These are phyloP conservation scores for Sisor rabdophorus DNA, from an alignment of 2,113 vertebrate genomes.

Conservation along the genomic window DNA sequence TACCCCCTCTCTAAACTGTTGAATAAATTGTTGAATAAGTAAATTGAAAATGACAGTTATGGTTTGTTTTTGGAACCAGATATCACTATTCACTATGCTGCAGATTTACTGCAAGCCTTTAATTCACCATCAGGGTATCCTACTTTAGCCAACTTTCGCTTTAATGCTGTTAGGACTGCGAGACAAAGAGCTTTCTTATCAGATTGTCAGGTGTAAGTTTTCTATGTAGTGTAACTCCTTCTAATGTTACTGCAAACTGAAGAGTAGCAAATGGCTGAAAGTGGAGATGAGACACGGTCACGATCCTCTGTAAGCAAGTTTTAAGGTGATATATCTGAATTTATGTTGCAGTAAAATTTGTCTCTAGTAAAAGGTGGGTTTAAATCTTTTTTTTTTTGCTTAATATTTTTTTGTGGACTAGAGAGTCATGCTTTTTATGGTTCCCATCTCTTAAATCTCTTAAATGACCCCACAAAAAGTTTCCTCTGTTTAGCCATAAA, in stretches of 20 bases:
- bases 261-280: slow-evolving; percentile 22
- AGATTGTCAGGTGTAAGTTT: slow-evolving; percentile 18
- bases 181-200: slow-evolving; percentile 34
- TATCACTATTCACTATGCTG: slow-evolving; percentile 74
- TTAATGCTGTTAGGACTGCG: slow-evolving; percentile 26
- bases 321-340: neutral
- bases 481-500: neutral
- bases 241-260: slow-evolving; percentile 26
- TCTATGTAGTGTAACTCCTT: slow-evolving; percentile 18
- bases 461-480: neutral
- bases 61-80: slow-evolving; percentile 75
- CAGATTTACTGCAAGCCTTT: slow-evolving; percentile 68
- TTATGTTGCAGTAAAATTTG: neutral
- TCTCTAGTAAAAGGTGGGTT: neutral
- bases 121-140: slow-evolving; percentile 21
- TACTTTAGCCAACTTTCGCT: neutral
- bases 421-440: neutral
- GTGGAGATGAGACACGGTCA: neutral
- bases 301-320: neutral
- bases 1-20: slow-evolving; percentile 18
- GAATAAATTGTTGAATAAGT: slow-evolving; percentile 39
- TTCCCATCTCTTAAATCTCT: no score
- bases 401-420: neutral
- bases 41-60: slow-evolving; percentile 74
- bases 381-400: neutral